Conservation (phyloP, 2,113 vertebrate species). For the Cynopterus brachyotis region DNA sequence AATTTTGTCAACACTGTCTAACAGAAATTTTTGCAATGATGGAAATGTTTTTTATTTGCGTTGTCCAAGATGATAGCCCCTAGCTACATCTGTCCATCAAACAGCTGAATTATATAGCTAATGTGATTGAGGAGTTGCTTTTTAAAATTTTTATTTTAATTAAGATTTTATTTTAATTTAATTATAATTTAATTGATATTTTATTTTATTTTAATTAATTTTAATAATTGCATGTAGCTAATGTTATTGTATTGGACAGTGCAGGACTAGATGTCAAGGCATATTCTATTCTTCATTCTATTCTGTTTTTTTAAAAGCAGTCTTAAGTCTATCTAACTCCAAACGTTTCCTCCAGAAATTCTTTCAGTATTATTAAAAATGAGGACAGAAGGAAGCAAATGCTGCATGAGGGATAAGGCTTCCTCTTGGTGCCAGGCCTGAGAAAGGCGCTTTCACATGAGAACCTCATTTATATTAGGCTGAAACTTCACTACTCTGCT, state of each 20-base stretch:
- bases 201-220: background rate
- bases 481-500: background rate
- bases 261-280: background rate
- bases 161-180: background rate
- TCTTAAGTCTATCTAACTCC: background rate
- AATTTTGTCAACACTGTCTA: background rate
- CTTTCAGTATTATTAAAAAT: background rate
- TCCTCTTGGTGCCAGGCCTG: background rate
- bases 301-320: background rate
- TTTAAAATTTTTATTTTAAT: background rate
- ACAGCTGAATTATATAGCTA: background rate
- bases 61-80: background rate
- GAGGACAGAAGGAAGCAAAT: background rate
- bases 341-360: constrained; percentile 25
- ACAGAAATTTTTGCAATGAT: background rate
- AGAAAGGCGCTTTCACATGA: background rate
- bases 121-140: background rate
- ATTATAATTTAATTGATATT: background rate
- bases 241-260: background rate
- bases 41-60: background rate
- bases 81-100: too few species aligned
- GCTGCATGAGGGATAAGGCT: background rate
- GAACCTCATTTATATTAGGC: background rate
- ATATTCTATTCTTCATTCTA: background rate
- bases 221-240: background rate